Evolutionary conservation across 2,797 vertebrate genomes (phyloP), one percentile per base, ranked within the genome.

Genomic region (Gadopsis bispinosus): DNA sequence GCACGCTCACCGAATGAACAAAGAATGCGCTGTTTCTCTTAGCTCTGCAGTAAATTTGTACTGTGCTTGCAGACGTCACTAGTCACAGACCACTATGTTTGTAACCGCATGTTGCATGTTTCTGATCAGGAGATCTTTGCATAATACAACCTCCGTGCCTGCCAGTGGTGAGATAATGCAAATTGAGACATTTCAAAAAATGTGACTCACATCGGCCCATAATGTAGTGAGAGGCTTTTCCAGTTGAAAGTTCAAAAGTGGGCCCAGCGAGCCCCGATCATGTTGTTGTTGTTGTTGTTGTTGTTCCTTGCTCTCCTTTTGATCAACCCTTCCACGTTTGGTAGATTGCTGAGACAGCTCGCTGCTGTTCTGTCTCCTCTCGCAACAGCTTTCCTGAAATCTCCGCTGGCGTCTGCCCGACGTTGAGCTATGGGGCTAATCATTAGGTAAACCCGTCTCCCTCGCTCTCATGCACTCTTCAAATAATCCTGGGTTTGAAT

Each of bases 401-500:
- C 83, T 93, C 83, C 77, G 94, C 94, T 95, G 95, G 95, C 96
- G 95, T 95, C 94, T 94, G 90, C 88, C 78, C 14, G 90, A 91
- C 94, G 95, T 96, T 96, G 97, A 93, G 91, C 90, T 89, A 91
- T 96, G 95, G 95, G 94, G 94, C 95, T 97, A 96, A 97, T 96
- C 97, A 96, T 97, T 97, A 96, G 96, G 95, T 97, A 98, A 97
- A 97, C 87, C 95, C 93, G 89, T 96, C 96, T 96, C 95, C 90
- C 72, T 84, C 85, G 84, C 79, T 80, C 84, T 68, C 84, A 68
- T 51, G 73, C 86, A 68, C 96, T 97, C 96, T 96, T 98, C 96
- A 97, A 98, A 98, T 96, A 98, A 96, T 97, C 95, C 95, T 88
- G 94, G 93, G 94, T 96, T 96, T 96, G 96, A 98, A 98, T 96